Evolutionary conservation across 2,113 vertebrate species (phyloP).

Genomic region (Nannobrachium achirus): DNA sequence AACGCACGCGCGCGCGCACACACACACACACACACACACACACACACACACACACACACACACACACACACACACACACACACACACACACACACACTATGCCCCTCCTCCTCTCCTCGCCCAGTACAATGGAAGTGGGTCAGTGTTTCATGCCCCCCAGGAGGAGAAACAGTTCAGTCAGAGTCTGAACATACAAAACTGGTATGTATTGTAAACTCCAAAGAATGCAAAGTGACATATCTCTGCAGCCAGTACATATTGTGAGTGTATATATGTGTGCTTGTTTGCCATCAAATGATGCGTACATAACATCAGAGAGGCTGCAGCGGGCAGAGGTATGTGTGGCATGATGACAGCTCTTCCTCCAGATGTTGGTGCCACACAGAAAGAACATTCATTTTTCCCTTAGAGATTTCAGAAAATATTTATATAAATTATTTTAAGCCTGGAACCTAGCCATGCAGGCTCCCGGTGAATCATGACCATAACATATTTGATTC

Average conservation of each 20-base stretch:
- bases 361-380: conserved; percentile 19
- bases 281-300: not conserved
- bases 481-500: too few relatives aligned
- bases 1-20: too few relatives aligned
- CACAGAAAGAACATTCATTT: too few relatives aligned
- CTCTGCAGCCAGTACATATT: not conserved
- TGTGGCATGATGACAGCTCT: not conserved
- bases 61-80: conserved; percentile 6
- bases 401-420: too few relatives aligned
- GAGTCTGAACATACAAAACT: not conserved
- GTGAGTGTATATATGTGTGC: not conserved
- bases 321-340: conserved; percentile 11
- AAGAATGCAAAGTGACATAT: not conserved
- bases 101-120: conserved; percentile 30
- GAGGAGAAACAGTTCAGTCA: conserved; percentile 8
- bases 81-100: conserved; percentile 18
- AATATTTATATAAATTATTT: too few relatives aligned
- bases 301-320: not conserved
- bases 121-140: conserved; percentile 58
- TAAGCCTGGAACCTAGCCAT: too few relatives aligned
- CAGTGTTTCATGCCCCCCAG: conserved; percentile 33
- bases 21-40: conserved; percentile 3
- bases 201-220: not conserved
- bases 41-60: conserved; percentile 15
- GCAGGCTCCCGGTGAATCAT: too few relatives aligned